Conservation (phyloP, 2,888 invertebrate species). For the Lacanobia wlatinum region DNA sequence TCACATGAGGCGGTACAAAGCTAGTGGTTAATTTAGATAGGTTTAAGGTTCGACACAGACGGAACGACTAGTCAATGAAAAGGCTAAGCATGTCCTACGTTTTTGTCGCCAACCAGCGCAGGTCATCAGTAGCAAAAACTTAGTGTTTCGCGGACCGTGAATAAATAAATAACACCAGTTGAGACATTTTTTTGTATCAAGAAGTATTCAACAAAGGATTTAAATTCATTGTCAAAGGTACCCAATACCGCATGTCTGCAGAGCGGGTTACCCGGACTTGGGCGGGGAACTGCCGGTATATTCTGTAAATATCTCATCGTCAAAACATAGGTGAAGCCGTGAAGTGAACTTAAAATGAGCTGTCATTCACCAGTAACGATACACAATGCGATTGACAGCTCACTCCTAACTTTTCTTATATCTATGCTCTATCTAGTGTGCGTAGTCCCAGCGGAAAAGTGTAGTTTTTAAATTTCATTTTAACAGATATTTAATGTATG, state of each 20-base stretch:
- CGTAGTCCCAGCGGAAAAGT: too few relatives aligned
- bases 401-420: too few relatives aligned
- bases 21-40: conserved; percentile 15
- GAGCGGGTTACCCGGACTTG: neutral
- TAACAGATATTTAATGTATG: too few relatives aligned
- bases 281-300: too few relatives aligned
- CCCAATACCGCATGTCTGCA: neutral
- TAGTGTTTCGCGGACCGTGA: conserved; percentile 33
- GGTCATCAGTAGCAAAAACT: conserved; percentile 46
- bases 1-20: conserved; percentile 1
- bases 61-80: conserved; percentile 6
- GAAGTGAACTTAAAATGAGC: too few relatives aligned
- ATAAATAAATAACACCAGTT: conserved; percentile 46
- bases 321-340: too few relatives aligned
- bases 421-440: too few relatives aligned
- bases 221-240: neutral
- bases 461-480: too few relatives aligned
- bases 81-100: conserved; percentile 14
- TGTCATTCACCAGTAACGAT: too few relatives aligned
- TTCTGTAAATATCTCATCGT: too few relatives aligned
- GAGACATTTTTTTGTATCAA: conserved; percentile 27
- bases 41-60: conserved; percentile 10
- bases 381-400: too few relatives aligned
- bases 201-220: conserved; percentile 16
- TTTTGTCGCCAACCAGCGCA: conserved; percentile 30